phyloP scores from a whole-genome alignment of 2,888 invertebrate genomes.

The Nymphalis c-album region DNA sequence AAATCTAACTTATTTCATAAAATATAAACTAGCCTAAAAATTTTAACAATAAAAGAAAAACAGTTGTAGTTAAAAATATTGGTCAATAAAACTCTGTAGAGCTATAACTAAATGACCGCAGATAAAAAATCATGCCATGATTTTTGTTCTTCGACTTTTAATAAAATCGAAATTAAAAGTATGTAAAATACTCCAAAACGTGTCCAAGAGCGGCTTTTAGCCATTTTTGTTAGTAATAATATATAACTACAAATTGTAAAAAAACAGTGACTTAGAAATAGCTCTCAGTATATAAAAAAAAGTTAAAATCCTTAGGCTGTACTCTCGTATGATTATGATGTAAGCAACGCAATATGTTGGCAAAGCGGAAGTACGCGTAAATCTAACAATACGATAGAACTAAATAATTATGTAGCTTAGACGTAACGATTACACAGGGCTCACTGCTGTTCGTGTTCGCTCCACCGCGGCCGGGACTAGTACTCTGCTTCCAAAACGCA shows the following conservation, averaged over 20 bases:
- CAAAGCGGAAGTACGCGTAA: slow-evolving; percentile 80
- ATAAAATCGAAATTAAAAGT: slow-evolving; percentile 73
- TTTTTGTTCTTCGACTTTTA: slow-evolving; percentile 67
- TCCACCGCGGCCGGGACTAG: slow-evolving; percentile 53
- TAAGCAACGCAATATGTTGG: slow-evolving; percentile 81
- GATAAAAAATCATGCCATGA: slow-evolving; percentile 76
- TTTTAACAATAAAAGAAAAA: slow-evolving; percentile 79
- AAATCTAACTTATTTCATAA: slow-evolving; percentile 77
- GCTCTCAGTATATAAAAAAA: slow-evolving; percentile 80
- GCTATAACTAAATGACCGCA: slow-evolving; percentile 79
- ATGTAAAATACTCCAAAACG: slow-evolving; percentile 80
- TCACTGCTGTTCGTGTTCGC: slow-evolving; percentile 53
- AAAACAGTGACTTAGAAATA: slow-evolving; percentile 80
- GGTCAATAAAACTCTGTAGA: slow-evolving; percentile 79
- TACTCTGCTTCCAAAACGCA: slow-evolving; percentile 52
- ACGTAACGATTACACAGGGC: slow-evolving; percentile 79
- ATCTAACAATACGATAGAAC: slow-evolving; percentile 80
- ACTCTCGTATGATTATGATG: slow-evolving; percentile 79
- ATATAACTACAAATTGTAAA: slow-evolving; percentile 69
- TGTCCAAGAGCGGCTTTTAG: slow-evolving; percentile 68
- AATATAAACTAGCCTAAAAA: slow-evolving; percentile 81
- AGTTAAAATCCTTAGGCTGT: slow-evolving; percentile 82
- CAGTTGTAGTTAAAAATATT: slow-evolving; percentile 75
- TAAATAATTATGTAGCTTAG: slow-evolving; percentile 80
- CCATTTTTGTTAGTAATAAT: slow-evolving; percentile 63